Percentiles rank a stretch among this genome's conserved stretches.
Conservation (phyloP, 2,113 vertebrate genomes). For the Brachyhypopomus occidentalis region DNA sequence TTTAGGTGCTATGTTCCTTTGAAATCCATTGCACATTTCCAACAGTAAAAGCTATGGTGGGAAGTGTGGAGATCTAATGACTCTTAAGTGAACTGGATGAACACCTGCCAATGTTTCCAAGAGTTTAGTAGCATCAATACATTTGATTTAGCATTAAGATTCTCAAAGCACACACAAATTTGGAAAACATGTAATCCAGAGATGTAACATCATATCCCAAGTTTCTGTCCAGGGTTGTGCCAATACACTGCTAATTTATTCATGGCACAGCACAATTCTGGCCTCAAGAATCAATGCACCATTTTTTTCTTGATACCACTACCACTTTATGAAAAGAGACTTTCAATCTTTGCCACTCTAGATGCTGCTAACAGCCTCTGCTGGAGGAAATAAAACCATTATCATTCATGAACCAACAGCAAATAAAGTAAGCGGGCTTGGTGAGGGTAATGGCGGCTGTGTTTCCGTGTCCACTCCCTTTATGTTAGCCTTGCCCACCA, state of each 20-base stretch:
- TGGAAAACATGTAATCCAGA: not conserved
- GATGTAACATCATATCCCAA: constrained; percentile 19
- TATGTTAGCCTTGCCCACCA: constrained; percentile 55
- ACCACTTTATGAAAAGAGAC: constrained; percentile 55
- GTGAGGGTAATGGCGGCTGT: constrained; percentile 58
- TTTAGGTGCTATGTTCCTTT: too few species aligned
- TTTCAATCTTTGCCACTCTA: constrained; percentile 61
- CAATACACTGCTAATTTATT: constrained; percentile 43
- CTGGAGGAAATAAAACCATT: constrained; percentile 60
- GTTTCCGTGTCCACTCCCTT: constrained; percentile 56
- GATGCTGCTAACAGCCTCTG: constrained; percentile 58
- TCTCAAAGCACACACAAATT: constrained; percentile 1
- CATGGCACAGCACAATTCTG: constrained; percentile 16
- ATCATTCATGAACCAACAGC: constrained; percentile 60
- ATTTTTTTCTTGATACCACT: constrained; percentile 34
- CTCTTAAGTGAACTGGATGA: not conserved
- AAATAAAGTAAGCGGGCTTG: constrained; percentile 44
- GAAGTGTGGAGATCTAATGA: not conserved
- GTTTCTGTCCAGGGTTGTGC: constrained; percentile 16
- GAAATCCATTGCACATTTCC: too few species aligned
- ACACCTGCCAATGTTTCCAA: constrained; percentile 24
- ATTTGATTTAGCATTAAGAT: constrained; percentile 13
- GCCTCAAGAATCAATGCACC: constrained; percentile 20
- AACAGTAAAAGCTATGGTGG: not conserved
- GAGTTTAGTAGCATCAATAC: constrained; percentile 9